Percentiles rank a stretch among this genome's conserved stretches.
phyloP scores from a whole-genome alignment of 2,888 invertebrate genomes.

The Eupsilia transversa region DNA sequence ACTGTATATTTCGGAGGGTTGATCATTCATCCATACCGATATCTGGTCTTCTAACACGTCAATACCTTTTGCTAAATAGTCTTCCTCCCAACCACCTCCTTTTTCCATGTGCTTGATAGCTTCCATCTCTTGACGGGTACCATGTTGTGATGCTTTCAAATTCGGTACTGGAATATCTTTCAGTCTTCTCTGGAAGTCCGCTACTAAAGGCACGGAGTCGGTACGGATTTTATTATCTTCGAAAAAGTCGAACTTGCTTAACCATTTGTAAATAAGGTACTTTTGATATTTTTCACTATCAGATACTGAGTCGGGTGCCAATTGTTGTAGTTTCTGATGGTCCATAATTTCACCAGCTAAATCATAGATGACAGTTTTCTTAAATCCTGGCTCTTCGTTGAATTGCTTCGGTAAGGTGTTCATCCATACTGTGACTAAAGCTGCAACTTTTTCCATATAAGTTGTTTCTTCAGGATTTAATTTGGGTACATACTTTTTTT shows the following conservation, averaged over 20 bases:
- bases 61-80: conserved; percentile 66
- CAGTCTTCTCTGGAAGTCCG: conserved; percentile 65
- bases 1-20: conserved; percentile 70
- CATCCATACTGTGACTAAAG: conserved; percentile 73
- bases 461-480: conserved; percentile 70
- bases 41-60: conserved; percentile 78
- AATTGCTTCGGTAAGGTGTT: conserved; percentile 71
- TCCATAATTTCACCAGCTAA: conserved; percentile 76
- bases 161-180: conserved; percentile 67
- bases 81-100: conserved; percentile 54
- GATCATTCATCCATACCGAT: conserved; percentile 79
- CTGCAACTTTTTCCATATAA: conserved; percentile 67
- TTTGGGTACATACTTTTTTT: conserved; percentile 61
- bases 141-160: conserved; percentile 71
- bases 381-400: conserved; percentile 70
- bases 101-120: conserved; percentile 64
- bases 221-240: conserved; percentile 59
- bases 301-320: conserved; percentile 58
- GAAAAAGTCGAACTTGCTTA: conserved; percentile 72
- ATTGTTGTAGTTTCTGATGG: conserved; percentile 70
- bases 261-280: conserved; percentile 74
- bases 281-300: conserved; percentile 67
- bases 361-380: conserved; percentile 73
- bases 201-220: conserved; percentile 68
- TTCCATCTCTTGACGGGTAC: conserved; percentile 72